These are phyloP conservation scores for Otus scops DNA, from an alignment of 2,797 vertebrate species.

Conservation along the genomic window DNA sequence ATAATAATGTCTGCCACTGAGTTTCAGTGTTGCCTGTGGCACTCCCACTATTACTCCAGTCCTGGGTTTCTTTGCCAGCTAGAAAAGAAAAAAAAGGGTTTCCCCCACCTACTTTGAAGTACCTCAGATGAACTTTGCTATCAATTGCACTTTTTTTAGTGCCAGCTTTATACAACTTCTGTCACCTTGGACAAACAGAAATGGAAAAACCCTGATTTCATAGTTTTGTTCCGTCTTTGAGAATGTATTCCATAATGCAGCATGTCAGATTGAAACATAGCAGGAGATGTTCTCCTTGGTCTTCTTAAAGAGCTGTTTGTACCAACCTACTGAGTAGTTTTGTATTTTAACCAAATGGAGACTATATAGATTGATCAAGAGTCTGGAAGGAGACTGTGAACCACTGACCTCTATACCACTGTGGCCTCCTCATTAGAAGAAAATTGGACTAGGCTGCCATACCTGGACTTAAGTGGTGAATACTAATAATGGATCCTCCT, in stretches of 20 bases:
- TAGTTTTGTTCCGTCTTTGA: constrained; percentile 27
- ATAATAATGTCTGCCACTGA: neutral
- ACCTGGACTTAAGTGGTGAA: neutral
- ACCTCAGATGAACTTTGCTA: constrained; percentile 25
- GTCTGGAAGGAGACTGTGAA: neutral
- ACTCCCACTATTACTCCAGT: neutral
- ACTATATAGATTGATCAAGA: neutral
- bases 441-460: neutral
- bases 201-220: constrained; percentile 55
- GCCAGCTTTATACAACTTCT: constrained; percentile 26
- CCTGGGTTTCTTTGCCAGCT: neutral
- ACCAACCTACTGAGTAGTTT: neutral
- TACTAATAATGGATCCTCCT: neutral
- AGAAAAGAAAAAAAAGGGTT: constrained; percentile 1
- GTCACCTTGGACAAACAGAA: constrained; percentile 54
- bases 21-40: neutral
- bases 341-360: neutral
- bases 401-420: neutral
- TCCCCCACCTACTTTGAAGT: constrained; percentile 41
- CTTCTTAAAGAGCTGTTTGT: neutral
- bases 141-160: constrained; percentile 16
- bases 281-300: neutral
- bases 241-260: neutral
- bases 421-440: neutral
- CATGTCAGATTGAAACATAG: neutral